These are phyloP conservation scores for Dicyrtomina minuta DNA, from an alignment of 2,888 invertebrate species.

Conservation along the genomic window DNA sequence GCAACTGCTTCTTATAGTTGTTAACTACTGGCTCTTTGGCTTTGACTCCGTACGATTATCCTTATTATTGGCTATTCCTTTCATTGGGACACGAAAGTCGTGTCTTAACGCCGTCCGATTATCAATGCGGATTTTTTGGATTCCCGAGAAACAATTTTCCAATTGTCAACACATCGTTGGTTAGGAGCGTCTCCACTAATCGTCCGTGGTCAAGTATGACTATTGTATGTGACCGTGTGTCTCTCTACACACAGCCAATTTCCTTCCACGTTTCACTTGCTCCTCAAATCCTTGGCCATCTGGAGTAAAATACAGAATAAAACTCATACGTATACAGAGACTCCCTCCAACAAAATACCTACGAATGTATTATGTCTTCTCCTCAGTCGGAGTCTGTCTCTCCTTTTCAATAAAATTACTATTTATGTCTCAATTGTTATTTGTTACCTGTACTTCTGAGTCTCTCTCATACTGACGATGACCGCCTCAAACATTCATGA, in stretches of 20 bases:
- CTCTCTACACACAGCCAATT: background rate
- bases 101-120: constrained; percentile 17
- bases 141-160: constrained; percentile 42
- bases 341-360: constrained; percentile 5
- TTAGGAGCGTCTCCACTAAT: constrained; percentile 26
- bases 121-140: constrained; percentile 9
- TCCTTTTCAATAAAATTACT: no score
- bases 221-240: no score
- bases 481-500: no score
- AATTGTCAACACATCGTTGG: constrained; percentile 43
- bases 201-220: background rate
- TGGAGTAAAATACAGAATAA: background rate
- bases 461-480: no score
- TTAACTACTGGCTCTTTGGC: constrained; percentile 4
- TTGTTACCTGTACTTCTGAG: no score
- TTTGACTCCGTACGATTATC: background rate
- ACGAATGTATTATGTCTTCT: no score
- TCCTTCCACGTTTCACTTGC: no score
- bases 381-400: no score
- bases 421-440: no score
- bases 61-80: constrained; percentile 19
- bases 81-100: constrained; percentile 28
- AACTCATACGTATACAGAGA: background rate
- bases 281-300: background rate
- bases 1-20: no score